Percentiles rank a stretch among this genome's conserved stretches.
Conservation (phyloP, 2,113 vertebrate genomes). For the Odobenus rosmarus region DNA sequence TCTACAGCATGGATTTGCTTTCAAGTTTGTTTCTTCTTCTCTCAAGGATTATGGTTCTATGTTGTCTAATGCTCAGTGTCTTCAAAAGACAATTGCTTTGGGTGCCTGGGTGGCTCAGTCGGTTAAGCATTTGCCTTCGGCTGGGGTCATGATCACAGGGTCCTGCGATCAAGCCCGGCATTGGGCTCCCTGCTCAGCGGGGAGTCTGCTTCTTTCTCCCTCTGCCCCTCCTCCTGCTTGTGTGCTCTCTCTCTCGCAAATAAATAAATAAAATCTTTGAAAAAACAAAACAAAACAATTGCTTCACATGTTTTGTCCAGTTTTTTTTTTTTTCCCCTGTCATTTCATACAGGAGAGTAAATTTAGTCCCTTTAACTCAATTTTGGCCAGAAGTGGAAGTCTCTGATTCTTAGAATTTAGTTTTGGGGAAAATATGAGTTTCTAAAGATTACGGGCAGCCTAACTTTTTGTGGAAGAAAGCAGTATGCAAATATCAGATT, state of each 20-base stretch:
- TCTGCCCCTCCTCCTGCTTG: no score
- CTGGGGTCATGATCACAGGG: no score
- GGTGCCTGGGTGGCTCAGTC: no score
- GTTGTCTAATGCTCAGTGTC: neutral
- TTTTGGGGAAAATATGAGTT: neutral
- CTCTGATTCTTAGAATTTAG: neutral
- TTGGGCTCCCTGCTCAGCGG: no score
- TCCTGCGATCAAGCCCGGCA: no score
- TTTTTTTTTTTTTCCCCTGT: neutral
- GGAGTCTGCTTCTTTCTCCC: no score
- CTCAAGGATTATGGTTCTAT: neutral
- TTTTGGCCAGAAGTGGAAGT: neutral
- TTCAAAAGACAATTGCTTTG: neutral
- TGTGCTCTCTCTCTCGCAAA: no score
- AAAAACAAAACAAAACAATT: neutral
- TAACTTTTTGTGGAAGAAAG: neutral
- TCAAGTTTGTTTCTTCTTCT: neutral
- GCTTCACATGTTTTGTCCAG: neutral
- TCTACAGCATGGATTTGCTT: neutral
- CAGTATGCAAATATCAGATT: neutral
- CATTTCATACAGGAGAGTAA: neutral
- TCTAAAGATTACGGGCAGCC: neutral
- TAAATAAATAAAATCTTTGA: no score
- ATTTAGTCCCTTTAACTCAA: neutral
- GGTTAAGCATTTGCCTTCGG: no score